Evolutionary conservation across 2,797 vertebrate species (phyloP), one percentile per base, ranked within the genome.

Genomic region (Tolypeutes matacus): DNA sequence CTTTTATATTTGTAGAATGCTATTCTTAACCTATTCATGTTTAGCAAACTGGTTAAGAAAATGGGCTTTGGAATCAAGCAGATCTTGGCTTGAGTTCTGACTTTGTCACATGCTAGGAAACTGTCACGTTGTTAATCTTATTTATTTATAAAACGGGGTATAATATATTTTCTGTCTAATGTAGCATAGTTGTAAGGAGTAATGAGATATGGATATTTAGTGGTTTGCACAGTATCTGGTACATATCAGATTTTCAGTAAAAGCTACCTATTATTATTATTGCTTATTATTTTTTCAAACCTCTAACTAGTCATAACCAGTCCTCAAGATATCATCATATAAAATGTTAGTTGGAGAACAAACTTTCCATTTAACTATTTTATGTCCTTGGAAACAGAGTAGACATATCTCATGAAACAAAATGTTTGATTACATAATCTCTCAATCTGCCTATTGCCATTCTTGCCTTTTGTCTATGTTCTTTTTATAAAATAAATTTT

Each of bases 341-440:
- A 67, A 90, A 82, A 67, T 56, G 73, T 67, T 58, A 88, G 21
- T 25, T 93, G 67, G 1, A 46, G 46, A 46, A 8, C 46, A 46
- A 46, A 11, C 46, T 46, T 46, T 46, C 46, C 39, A 49, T 27
- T 15, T 86, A 81, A 76, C 3, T 18, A 3, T 13, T 65, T 77
- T 90, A 36, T 58, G 21, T 73, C 39, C 83, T 89, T 94, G 69
- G 69, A 93, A 96, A 73, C 51, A 69, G 34, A 83, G 39, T 67
- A 72, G n/a, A 10, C 15, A 36, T 4, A 2, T 94, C 15, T 95
- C 11, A 72, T 62, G 51, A 67, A 15, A 67, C 3, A 69, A 73
- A 64, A 11, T 31, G 60, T 85, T 65, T 81, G 39, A 10, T 77
- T 84, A 56, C 46, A 3, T 69, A 65, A 82, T 94, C 94, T 94